Evolutionary conservation across 2,888 invertebrate genomes (phyloP), one percentile per base, ranked within the genome.

Genomic region (Xestia xanthographa): DNA sequence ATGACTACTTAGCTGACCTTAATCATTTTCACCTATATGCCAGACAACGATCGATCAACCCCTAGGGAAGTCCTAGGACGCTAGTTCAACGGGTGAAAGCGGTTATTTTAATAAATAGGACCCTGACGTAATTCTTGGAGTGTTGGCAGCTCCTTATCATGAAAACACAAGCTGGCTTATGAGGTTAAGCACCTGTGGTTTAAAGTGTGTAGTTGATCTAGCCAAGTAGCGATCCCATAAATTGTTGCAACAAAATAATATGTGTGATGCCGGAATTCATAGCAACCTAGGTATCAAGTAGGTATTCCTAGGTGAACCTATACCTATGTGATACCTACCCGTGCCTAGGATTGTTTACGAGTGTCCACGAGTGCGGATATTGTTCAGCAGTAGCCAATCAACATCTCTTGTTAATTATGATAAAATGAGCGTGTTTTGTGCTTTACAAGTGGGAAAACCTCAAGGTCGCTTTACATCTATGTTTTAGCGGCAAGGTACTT

Each of bases 391-490:
- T 29, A 5, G 38, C 12, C 29, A 58, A 77, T 41, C n/a, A 34
- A 58, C 41, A 41, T 20, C n/a, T 41, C 66, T 41, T 66, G 12
- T 26, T 41, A 41, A 41, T 48, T 41, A 58, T 14, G 34, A 58
- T 43, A 43, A 60, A 5, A 50, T 50, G 1, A 50, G 60, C 26
- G 6, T 45, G 22, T 22, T 26, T 34, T 20, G 17, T 34, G 41
- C 50, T 34, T 22, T 62, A 5, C n/a, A 70, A 79, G 71, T 75
- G 45, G 74, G 9, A 45, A 77, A 45, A 66, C n/a, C 60, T 66
- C 38, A 62, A 75, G 6, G 22, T 43, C n/a, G n/a, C n/a, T n/a
- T n/a, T n/a, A n/a, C n/a, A n/a, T n/a, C n/a, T n/a, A n/a, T n/a
- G n/a, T n/a, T n/a, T n/a, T n/a, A n/a, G n/a, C n/a, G n/a, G n/a